Percentiles rank a stretch among this genome's conserved stretches.
Conservation (phyloP, 2,113 vertebrate genomes). For the Urocitellus parryii region DNA sequence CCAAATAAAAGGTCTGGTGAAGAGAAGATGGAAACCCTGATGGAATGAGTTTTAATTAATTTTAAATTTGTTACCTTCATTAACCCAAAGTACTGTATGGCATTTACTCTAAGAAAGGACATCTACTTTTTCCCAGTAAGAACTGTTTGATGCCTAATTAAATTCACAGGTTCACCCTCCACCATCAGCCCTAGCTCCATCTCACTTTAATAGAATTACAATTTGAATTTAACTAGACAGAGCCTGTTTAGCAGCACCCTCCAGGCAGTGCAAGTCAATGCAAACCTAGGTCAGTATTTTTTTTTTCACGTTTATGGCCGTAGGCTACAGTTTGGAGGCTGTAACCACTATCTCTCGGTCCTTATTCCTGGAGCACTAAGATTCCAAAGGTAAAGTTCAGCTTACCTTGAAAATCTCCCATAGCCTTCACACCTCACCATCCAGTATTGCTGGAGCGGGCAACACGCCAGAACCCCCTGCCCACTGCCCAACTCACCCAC, state of each 20-base stretch:
- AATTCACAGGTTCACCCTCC: not conserved
- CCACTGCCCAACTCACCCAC: not conserved
- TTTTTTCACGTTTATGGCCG: not conserved
- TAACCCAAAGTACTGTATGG: not conserved
- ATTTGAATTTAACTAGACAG: not conserved
- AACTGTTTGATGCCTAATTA: constrained; percentile 39
- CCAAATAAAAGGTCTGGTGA: not conserved
- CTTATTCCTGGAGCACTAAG: not conserved
- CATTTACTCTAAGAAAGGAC: not conserved
- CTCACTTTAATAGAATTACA: not conserved
- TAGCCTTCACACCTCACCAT: not conserved
- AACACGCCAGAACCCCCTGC: no score
- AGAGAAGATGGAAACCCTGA: not conserved
- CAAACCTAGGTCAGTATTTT: not conserved
- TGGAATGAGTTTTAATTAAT: constrained; percentile 32
- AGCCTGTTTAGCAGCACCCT: not conserved
- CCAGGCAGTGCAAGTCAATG: not conserved
- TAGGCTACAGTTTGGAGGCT: not conserved
- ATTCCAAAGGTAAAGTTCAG: not conserved
- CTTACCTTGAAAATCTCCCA: not conserved
- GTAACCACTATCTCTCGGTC: not conserved
- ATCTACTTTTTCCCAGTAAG: not conserved
- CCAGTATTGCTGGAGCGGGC: not conserved
- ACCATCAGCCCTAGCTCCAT: not conserved
- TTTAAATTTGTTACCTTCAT: not conserved